Base-by-base conservation (phyloP, 2,797 vertebrate genomes). In the Sitta carolinensis region DNA sequence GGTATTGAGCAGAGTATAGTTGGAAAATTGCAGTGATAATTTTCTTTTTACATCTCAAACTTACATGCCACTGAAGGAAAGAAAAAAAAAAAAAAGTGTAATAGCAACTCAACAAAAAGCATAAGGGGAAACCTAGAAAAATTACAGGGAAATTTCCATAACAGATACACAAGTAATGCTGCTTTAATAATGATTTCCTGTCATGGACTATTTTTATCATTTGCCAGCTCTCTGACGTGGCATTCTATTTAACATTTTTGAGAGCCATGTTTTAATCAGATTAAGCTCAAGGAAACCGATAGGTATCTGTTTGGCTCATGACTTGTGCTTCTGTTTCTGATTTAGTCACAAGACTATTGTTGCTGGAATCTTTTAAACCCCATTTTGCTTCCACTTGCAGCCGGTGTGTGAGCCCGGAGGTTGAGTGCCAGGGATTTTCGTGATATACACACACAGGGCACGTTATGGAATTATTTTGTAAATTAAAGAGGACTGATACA, bases 301-400 rank as follows among this genome's bases (percentile, higher is more conserved):
- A 98, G 96, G 97, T 98, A 98, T 98, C 98, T 98, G 97, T 97
- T 97, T 98, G 97, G 97, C 96, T 96, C 92, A 95, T 93, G 95
- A 84, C 92, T 97, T 96, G 64, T 95, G 97, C 95, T 98, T 98
- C 98, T 98, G 98, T 98, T 98, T 98, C 97, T 98, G 97, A 98
- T 98, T 98, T 98, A 98, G 97, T 97, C 93, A 96, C 91, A 95
- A 96, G 96, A 93, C 96, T 91, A 96, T 97, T 98, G 97, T 95
- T 98, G 97, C 97, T 97, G 94, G 96, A 97, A 97, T 97, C 96
- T 96, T 97, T 97, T 97, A 92, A 96, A 97, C 87, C 96, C 97
- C 92, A 57, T 96, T 97, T 97, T 96, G 81, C 96, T 92, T 91
- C 96, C 96, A 95, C 92, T 93, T 91, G 95, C 93, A 94, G 96